Base-by-base conservation (phyloP, 2,797 vertebrate species). In the Neostethus bicornis region DNA sequence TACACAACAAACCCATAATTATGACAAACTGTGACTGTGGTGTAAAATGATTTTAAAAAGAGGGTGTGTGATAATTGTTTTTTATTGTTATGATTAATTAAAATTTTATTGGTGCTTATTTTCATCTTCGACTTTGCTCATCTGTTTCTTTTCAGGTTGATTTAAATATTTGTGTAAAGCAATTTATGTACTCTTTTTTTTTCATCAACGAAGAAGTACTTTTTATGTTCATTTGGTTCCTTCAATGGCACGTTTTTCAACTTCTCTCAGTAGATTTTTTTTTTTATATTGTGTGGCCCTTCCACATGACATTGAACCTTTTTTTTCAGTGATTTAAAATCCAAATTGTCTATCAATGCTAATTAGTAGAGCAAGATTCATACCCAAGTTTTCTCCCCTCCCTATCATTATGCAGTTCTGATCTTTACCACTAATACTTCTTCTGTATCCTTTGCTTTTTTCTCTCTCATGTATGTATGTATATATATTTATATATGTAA, bases 401-500 rank as follows among this genome's bases (percentile, higher is more conserved):
- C 25, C 57, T 44, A 45, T 61, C 26, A 5, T 45, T 51, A 49
- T 28, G 24, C 39, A n/a, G 1, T 20, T 48, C 28, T 53, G 53
- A 53, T 76, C 55, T 67, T 47, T 1, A 34, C 66, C 60, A 44
- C 45, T 75, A 55, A 84, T 43, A 2, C 42, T 10, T n/a, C 26
- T 48, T 38, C 45, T 58, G 35, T 68, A 10, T 78, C 17, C 64
- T 57, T 59, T 59, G 53, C 38, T 23, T 32, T 16, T 59, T 60
- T 43, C 38, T 46, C 38, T 37, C 53, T 84, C 74, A 60, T 87
- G 59, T 70, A 84, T 2, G 25, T 1, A 25, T 1, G 25, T 7
- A 25, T 7, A 25, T 7, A 25, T 25, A 25, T 1, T 7, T 28
- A 9, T 11, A 11, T 29, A 11, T 11, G 7, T 29, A 7, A 3